Percentiles rank a stretch among this genome's conserved stretches.
Evolutionary conservation across 2,888 invertebrate genomes (phyloP).

Genomic region (Drosophila recens): DNA sequence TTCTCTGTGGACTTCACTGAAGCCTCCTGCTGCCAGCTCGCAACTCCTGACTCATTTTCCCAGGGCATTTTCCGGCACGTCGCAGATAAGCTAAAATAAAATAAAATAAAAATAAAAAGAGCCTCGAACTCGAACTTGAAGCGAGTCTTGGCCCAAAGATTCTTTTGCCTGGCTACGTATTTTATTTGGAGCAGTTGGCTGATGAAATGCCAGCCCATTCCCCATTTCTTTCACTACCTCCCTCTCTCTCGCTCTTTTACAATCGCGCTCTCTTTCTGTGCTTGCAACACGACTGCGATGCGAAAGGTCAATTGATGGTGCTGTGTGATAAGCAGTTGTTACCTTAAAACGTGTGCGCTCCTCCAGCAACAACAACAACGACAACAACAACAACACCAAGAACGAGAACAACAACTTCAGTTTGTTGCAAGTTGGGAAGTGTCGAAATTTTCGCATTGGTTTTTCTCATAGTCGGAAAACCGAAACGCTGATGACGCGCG

Average conservation of each 20-base stretch:
- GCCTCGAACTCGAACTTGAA: conserved; percentile 6
- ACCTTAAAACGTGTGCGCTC: conserved; percentile 75
- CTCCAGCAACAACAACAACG: conserved; percentile 33
- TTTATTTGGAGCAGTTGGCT: conserved; percentile 77
- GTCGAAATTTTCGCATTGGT: conserved; percentile 64
- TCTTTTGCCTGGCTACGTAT: conserved; percentile 51
- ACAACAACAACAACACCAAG: conserved; percentile 25
- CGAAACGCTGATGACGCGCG: conserved; percentile 58
- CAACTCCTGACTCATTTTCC: conserved; percentile 59
- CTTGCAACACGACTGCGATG: conserved; percentile 69
- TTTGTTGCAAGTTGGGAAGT: conserved; percentile 46
- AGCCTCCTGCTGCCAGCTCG: conserved; percentile 3
- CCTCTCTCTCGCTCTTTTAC: conserved; percentile 5
- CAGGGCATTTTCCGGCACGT: conserved; percentile 69
- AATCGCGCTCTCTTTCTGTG: neutral
- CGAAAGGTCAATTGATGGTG: conserved; percentile 80
- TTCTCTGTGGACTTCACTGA: neutral
- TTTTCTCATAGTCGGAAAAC: conserved; percentile 38
- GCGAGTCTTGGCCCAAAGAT: neutral
- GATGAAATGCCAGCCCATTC: conserved; percentile 59
- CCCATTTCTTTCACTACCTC: neutral
- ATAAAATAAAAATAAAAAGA: neutral
- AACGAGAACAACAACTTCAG: conserved; percentile 28
- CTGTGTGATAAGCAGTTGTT: conserved; percentile 76
- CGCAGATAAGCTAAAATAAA: conserved; percentile 60